Evolutionary conservation across 2,113 vertebrate species (phyloP), one percentile per base, ranked within the genome.

Genomic region (rabbit (Oryctolagus cuniculus)): DNA sequence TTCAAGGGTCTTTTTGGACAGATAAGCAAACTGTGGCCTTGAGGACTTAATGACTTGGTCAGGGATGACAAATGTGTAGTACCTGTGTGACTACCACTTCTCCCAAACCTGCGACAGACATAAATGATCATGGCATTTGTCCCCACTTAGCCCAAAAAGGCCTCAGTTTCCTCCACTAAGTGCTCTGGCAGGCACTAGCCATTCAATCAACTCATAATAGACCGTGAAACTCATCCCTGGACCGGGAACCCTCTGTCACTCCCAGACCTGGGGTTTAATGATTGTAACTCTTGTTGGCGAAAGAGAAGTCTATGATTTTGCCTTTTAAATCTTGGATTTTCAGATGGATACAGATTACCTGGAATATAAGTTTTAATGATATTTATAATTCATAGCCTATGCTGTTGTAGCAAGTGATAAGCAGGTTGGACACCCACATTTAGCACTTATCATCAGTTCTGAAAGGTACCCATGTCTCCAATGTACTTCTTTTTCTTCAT

Each of bases 291-390:
- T 38, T 70, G 10, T 19, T 69, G 74, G 72, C 58, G 74, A 95
- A 27, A 83, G 36, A 86, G 16, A 81, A 11, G 22, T 61, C 49
- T n/a, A 44, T 80, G 53, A 90, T 74, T 83, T 93, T 84, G 44
- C 31, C 66, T 90, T 87, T 87, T 92, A 64, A 93, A 81, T 85
- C 22, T 70, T n/a, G 31, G 91, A 31, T 75, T 96, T 90, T 92
- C n/a, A 78, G 78, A 49, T 72, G 53, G 92, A 19, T 29, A 53
- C 11, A 38, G 44, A 51, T 84, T 80, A 84, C 25, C 51, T 53
- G 51, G 64, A 96, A 70, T 55, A 58, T 2, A 73, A 38, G 9
- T 67, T 72, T 70, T 3, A 38, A 84, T 36, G 3, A 73, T 49
- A 38, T 25, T 13, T 66, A 13, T 53, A 90, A 90, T 84, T 96